phyloP scores from a whole-genome alignment of 2,113 vertebrate species.

The Paracanthobrama guichenoti region DNA sequence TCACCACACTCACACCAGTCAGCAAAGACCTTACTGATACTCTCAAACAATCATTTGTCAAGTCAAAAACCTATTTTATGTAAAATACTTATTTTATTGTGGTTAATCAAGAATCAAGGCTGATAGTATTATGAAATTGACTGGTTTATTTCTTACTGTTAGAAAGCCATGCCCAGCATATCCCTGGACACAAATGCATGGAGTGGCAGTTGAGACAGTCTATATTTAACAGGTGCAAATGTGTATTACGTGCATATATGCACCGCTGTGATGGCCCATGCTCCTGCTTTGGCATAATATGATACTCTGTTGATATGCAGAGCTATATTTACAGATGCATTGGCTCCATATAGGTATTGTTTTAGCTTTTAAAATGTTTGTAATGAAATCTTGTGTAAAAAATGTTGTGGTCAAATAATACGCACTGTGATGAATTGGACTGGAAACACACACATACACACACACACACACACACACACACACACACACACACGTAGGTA shows the following conservation, averaged over 20 bases:
- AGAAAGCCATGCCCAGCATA: not conserved
- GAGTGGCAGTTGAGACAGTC: conserved; percentile 11
- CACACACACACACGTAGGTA: too few species aligned
- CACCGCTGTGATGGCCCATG: conserved; percentile 50
- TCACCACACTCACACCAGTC: not conserved
- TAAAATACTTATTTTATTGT: not conserved
- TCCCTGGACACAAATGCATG: conserved; percentile 24
- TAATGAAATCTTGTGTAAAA: not conserved
- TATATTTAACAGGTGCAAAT: conserved; percentile 53
- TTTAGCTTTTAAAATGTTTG: not conserved
- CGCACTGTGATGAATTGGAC: too few species aligned
- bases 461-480: too few species aligned
- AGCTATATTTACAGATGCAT: conserved; percentile 18
- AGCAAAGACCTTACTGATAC: not conserved
- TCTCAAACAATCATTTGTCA: not conserved
- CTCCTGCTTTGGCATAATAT: conserved; percentile 1
- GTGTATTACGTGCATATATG: conserved; percentile 17
- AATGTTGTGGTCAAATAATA: not conserved
- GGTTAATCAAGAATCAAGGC: too few species aligned
- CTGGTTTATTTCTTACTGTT: not conserved
- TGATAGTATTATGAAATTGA: not conserved
- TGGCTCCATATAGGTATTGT: conserved; percentile 6
- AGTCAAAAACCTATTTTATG: too few species aligned
- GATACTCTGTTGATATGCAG: not conserved
- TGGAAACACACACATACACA: too few species aligned